Evolutionary conservation across 1,140 invertebrate genomes (phyloP), one percentile per base, ranked within the genome.

Genomic region (Drosophila oshimai): DNA sequence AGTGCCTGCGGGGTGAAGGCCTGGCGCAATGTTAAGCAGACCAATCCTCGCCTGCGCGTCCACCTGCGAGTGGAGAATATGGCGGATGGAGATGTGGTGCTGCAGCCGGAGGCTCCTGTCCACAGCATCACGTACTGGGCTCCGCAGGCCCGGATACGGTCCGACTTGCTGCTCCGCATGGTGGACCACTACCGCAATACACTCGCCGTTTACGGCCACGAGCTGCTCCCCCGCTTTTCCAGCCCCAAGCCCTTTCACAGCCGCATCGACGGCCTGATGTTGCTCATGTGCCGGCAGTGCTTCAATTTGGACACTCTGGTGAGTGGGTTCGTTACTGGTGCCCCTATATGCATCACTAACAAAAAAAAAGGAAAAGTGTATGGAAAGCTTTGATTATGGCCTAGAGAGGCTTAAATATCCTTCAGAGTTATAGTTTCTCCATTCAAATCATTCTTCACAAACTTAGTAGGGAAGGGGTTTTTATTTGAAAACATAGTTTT

Each of bases 121-220:
- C 92, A 93, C 42, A 95, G 94, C 71, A 92, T 96, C 47, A 90
- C 95, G 6, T 93, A 95, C 69, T 92, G 95, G 70, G 93, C 94
- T 47, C 93, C 94, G 20, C 92, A 93, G 64, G 93, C 93, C 1
- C 92, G 93, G 91, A 79, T 94, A 5, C 90, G 91, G 26, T 73
- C 91, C 2, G 89, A 92, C 3, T 71, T 91, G 5, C 55, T 94
- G 0, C 74, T 94, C 9, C 92, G 91, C 34, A 91, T 92, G 34
- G 89, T 94, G 17, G 95, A 95, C 65, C 76, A 93, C 9, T 95
- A 95, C 79, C 92, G 91, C 60, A 84, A 91, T 9, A 92, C 91
- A 13, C 75, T 95, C 47, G 83, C 91, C 46, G 91, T 93, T 55
- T 95, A 93, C 74, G 94, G 93, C 0, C 93, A 95, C 75, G 91